These are phyloP conservation scores for Bicyclus anynana DNA, from an alignment of 1,140 invertebrate species.

Conservation along the genomic window DNA sequence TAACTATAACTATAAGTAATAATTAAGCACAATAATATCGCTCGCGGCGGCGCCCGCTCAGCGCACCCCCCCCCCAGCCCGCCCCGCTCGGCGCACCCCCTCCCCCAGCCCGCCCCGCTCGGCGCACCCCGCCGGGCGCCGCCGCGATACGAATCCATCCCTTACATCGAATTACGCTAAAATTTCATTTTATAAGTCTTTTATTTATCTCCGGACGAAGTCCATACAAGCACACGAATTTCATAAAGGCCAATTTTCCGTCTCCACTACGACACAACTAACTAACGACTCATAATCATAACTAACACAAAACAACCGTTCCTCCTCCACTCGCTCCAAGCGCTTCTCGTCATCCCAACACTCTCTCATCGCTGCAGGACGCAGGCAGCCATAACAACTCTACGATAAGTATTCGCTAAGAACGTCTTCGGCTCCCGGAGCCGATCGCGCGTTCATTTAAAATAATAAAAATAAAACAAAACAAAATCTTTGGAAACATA, in stretches of 20 bases:
- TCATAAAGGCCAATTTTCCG: slow-evolving; percentile 50
- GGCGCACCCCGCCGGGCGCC: background rate
- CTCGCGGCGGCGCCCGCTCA: background rate
- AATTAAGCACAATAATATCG: slow-evolving; percentile 10
- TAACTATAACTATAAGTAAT: slow-evolving; percentile 11
- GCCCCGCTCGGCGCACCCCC: no score
- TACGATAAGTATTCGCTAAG: no score
- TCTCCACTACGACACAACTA: slow-evolving; percentile 31
- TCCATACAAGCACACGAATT: slow-evolving; percentile 53
- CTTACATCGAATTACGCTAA: slow-evolving; percentile 27
- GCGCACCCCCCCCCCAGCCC: no score
- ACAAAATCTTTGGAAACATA: slow-evolving; percentile 35
- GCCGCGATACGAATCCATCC: slow-evolving; percentile 12
- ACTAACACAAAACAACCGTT: slow-evolving; percentile 22
- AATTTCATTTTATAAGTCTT: slow-evolving; percentile 57
- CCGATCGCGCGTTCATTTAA: no score
- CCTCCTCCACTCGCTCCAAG: no score
- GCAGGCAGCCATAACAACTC: no score
- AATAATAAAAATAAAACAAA: slow-evolving; percentile 17
- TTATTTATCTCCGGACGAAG: slow-evolving; percentile 50
- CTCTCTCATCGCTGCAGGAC: no score
- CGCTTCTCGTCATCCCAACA: no score
- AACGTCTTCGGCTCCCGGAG: no score
- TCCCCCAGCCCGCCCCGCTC: no score
- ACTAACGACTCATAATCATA: slow-evolving; percentile 21